Base-by-base conservation (phyloP, 2,888 invertebrate genomes). In the Dryobotodes eremita region DNA sequence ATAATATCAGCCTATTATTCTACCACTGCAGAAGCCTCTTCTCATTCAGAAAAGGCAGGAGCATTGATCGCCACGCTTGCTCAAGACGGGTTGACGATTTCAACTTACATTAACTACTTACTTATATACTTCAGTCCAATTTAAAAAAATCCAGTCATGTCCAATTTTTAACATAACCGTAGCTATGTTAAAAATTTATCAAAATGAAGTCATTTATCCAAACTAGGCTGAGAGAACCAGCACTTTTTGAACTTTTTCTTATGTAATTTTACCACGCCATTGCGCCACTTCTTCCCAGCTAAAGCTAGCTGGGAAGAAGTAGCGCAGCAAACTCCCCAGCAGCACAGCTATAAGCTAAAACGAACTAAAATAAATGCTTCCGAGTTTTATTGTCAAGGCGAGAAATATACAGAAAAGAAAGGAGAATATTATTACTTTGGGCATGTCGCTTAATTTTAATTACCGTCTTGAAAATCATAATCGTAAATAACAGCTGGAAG, bases 401-500 rank as follows among this genome's bases (percentile, higher is more conserved):
- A 62, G 31, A 55, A 55, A n/a, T 50, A 50, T 4, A 73, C 3
- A 23, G 23, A 69, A 46, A 31, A 48, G 17, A 57, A 57, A 17
- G 4, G 6, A 26, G 23, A 46, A 36, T 64, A 53, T 11, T 8
- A 73, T 61, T 72, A 26, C 20, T 26, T 64, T 55, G 36, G 5
- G 13, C 46, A 59, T 65, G 5, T 46, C 50, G 53, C 0, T 62
- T 15, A 11, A 50, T 78, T 55, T 42, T 15, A 36, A 57, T 26
- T 23, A 31, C 53, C 1, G 26, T 50, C 7, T 31, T 23, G 5
- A 50, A n/a, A 48, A 55, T 48, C 13, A 64, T 36, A 55, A 77
- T 79, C 13, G 59, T 73, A 73, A 73, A 79, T 66, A 80, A 61
- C n/a, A 17, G 11, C 17, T 50, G 31, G 1, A 61, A 71, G 50